Conservation (phyloP, 2,797 vertebrate genomes). For the Scomberomorus guttatus region DNA sequence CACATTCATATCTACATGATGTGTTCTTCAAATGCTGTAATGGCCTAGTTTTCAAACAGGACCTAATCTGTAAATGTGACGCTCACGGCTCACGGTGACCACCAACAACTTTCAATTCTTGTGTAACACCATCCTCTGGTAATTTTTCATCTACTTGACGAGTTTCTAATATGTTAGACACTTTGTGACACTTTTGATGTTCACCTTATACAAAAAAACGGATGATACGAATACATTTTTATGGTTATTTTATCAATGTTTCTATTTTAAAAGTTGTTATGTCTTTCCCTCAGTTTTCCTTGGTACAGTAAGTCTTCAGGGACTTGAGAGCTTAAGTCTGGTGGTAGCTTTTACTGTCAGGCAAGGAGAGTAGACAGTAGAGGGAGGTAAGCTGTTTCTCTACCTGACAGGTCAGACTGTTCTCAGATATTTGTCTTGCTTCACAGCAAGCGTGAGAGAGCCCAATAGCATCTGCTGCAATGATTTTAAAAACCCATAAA, state of each 20-base stretch:
- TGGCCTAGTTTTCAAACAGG: constrained; percentile 21
- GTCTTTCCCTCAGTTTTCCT: background rate
- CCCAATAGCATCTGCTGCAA: constrained; percentile 36
- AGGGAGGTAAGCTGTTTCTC: constrained; percentile 46
- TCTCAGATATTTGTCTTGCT: constrained; percentile 53
- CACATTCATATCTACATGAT: constrained; percentile 45
- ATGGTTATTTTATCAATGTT: background rate
- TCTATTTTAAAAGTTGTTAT: background rate
- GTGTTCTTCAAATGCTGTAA: constrained; percentile 39
- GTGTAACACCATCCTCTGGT: constrained; percentile 15
- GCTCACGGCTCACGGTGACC: constrained; percentile 23
- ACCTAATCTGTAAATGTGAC: background rate
- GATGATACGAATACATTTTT: background rate
- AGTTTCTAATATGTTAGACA: constrained; percentile 7
- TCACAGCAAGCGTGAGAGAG: constrained; percentile 30
- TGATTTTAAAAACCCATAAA: constrained; percentile 31
- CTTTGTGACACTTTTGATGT: background rate
- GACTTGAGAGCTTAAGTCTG: constrained; percentile 21
- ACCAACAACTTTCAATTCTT: background rate
- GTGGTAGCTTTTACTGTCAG: constrained; percentile 14
- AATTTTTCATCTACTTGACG: constrained; percentile 5
- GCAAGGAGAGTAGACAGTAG: background rate
- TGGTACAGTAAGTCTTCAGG: background rate
- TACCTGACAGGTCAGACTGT: constrained; percentile 70
- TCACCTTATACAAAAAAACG: background rate